phyloP scores from a whole-genome alignment of 2,113 vertebrate species.

The Triplophysa siluroides region DNA sequence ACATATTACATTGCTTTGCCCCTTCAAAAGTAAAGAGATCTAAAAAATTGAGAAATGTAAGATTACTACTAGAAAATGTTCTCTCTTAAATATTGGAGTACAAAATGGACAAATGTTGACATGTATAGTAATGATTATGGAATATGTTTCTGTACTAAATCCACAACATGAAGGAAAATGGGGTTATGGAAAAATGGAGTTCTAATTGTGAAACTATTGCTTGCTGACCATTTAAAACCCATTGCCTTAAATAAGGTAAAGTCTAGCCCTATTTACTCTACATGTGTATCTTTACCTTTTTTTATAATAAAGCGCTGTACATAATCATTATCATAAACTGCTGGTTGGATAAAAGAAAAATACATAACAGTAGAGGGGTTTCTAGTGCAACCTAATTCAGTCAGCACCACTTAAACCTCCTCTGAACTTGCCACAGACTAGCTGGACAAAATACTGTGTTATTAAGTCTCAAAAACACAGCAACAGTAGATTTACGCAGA shows the following conservation, averaged over 20 bases:
- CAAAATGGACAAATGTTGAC: background rate
- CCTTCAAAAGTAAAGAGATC: constrained; percentile 1
- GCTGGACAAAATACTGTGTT: background rate
- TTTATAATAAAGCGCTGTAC: background rate
- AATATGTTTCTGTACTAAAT: background rate
- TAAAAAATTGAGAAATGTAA: background rate
- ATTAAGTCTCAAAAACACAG: background rate
- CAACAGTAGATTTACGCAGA: background rate
- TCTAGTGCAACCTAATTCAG: background rate
- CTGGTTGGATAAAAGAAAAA: background rate
- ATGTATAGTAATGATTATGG: background rate
- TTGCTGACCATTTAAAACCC: background rate
- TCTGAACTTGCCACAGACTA: background rate
- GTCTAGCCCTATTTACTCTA: background rate
- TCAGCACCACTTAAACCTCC: background rate
- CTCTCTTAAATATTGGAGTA: background rate
- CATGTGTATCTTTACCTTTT: background rate
- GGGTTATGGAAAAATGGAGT: background rate
- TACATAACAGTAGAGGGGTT: background rate
- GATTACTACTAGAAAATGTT: background rate
- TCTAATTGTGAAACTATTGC: background rate
- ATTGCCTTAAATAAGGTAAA: background rate
- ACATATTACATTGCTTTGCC: constrained; percentile 30
- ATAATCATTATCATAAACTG: background rate
- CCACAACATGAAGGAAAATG: background rate